phyloP scores from a whole-genome alignment of 2,113 vertebrate genomes.

The Sakesphorus luctuosus region DNA sequence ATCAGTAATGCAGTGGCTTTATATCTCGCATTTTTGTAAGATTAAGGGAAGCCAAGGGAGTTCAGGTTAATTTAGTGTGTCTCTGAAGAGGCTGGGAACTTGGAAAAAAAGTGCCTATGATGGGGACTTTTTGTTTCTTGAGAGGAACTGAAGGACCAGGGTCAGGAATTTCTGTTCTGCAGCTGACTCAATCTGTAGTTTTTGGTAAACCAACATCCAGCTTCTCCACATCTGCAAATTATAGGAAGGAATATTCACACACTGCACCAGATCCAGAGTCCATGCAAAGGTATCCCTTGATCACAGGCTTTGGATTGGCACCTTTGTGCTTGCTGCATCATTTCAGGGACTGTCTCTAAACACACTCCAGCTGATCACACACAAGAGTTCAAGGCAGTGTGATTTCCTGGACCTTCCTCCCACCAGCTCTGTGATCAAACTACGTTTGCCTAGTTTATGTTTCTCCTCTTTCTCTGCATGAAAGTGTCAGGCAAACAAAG shows the following conservation, averaged over 20 bases:
- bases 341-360: background rate
- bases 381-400: background rate
- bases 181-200: background rate
- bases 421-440: slow-evolving; percentile 39
- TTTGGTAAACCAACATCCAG: background rate
- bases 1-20: background rate
- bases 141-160: background rate
- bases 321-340: background rate
- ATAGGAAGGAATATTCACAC: background rate
- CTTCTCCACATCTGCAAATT: background rate
- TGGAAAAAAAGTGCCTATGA: background rate
- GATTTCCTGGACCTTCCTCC: slow-evolving; percentile 37
- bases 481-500: slow-evolving; percentile 44
- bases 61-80: slow-evolving; percentile 19
- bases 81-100: slow-evolving; percentile 8
- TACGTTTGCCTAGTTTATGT: slow-evolving; percentile 24
- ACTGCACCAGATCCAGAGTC: fast-evolving
- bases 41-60: slow-evolving; percentile 34
- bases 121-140: background rate
- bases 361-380: background rate
- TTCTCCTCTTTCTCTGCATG: slow-evolving; percentile 18
- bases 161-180: background rate
- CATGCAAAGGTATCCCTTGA: background rate
- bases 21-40: background rate
- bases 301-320: background rate